Evolutionary conservation across 2,113 vertebrate species (phyloP), one percentile per base, ranked within the genome.

Genomic region (Dermatemys mawii): DNA sequence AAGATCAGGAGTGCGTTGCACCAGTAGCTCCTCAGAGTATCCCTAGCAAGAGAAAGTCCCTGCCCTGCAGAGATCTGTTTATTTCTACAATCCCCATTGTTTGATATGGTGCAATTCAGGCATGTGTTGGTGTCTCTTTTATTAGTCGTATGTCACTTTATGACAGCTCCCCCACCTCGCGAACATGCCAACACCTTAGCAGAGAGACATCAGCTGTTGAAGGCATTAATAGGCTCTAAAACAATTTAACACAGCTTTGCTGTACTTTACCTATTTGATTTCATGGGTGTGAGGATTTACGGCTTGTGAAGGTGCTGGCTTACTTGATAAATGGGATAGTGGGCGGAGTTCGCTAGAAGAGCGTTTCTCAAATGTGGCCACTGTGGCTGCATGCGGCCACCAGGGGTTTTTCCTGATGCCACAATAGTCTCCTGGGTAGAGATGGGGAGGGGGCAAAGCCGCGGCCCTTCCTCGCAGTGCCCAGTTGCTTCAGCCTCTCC

Each of bases 211-310:
- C 92, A 91, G 22, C 86, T 0, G 1, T 55, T 73, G 83, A 83
- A 92, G 83, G 24, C 85, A 54, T 94, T 90, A 94, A 83, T 90
- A 44, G 81, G 11, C 57, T 73, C 79, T 86, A 93, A 93, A 91
- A 92, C 87, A 94, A 93, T 95, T 95, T 90, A 78, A 78, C 53
- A 16, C 86, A 63, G 86, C 84, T 67, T 95, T 94, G 92, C 67
- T 94, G 90, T 93, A 96, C 95, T 92, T 95, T 78, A 93, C 57
- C 90, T 50, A 67, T 92, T 89, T 79, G 24, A 85, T 92, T 80
- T 57, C 1, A 0, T 63, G 38, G 83, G 92, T 88, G 91, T 75
- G 89, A 94, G 86, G 95, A 79, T 95, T 96, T 96, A 87, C 88
- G 91, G 83, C 90, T 90, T 70, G 82, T 78, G 73, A 67, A 93